Conservation (phyloP, 2,888 invertebrate species). For the Zaprionus lineosus region DNA sequence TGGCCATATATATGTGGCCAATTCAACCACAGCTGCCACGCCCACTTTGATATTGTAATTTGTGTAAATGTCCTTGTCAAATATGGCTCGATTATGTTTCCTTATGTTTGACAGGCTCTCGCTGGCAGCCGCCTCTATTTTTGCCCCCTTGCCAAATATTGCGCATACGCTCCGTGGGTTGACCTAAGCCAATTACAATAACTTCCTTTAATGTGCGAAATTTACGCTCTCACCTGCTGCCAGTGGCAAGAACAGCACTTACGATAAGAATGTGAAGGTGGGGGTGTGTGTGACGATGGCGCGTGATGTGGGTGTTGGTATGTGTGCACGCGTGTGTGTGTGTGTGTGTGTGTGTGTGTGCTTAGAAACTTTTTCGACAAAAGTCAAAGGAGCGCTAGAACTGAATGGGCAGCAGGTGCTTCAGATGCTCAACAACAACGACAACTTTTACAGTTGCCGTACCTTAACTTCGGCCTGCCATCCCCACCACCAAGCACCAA, state of each 20-base stretch:
- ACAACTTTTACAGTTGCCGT: slow-evolving; percentile 68
- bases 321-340: background rate
- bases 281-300: too few species aligned
- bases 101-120: slow-evolving; percentile 43
- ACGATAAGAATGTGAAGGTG: slow-evolving; percentile 19
- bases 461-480: too few species aligned
- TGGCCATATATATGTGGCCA: background rate
- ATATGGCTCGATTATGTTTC: slow-evolving; percentile 65
- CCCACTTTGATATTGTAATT: slow-evolving; percentile 63
- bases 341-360: background rate
- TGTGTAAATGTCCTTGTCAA: slow-evolving; percentile 73
- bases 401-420: slow-evolving; percentile 57
- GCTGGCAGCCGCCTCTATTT: slow-evolving; percentile 6
- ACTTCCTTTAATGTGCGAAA: slow-evolving; percentile 50
- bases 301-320: too few species aligned
- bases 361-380: slow-evolving; percentile 50
- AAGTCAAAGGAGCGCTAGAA: slow-evolving; percentile 50
- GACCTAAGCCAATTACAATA: slow-evolving; percentile 41
- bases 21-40: slow-evolving; percentile 28
- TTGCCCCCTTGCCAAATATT: slow-evolving; percentile 1
- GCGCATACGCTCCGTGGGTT: slow-evolving; percentile 34
- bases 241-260: slow-evolving; percentile 16
- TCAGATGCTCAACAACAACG: slow-evolving; percentile 45
- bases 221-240: slow-evolving; percentile 72
- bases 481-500: too few species aligned